phyloP scores from a whole-genome alignment of 2,113 vertebrate species.

The Odontesthes bonariensis region DNA sequence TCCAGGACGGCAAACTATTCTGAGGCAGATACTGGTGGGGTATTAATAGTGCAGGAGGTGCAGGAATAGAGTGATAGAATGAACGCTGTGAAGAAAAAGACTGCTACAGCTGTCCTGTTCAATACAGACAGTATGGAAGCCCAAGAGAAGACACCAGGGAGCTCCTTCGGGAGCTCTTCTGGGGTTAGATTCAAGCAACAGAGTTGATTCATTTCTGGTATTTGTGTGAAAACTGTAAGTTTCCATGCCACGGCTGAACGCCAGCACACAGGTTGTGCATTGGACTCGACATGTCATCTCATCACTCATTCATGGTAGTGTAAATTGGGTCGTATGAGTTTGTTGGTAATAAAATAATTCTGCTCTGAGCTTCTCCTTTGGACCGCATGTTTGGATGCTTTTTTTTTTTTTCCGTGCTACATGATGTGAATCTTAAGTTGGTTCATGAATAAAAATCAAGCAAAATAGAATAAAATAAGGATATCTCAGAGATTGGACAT shows the following conservation, averaged over 20 bases:
- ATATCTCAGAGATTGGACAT: not conserved
- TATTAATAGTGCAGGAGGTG: slow-evolving; percentile 93
- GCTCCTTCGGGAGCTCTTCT: not conserved
- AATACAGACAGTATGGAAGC: slow-evolving; percentile 61
- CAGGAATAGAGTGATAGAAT: slow-evolving; percentile 91
- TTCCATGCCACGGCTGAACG: not conserved
- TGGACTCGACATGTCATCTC: not conserved
- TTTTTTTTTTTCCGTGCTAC: not conserved
- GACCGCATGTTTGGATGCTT: not conserved
- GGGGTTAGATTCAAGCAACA: slow-evolving; percentile 2
- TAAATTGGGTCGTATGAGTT: not conserved
- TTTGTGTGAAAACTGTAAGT: not conserved
- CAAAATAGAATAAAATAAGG: not conserved
- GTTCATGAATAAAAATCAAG: not conserved
- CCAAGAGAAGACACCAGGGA: slow-evolving; percentile 16
- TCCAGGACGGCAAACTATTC: slow-evolving; percentile 88
- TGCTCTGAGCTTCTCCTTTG: slow-evolving; percentile 5
- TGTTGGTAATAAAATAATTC: not conserved
- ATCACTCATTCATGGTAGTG: not conserved
- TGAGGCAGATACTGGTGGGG: slow-evolving; percentile 88
- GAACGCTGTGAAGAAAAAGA: slow-evolving; percentile 78
- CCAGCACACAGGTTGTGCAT: not conserved
- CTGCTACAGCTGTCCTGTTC: slow-evolving; percentile 82
- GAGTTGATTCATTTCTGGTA: not conserved
- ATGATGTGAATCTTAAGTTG: not conserved